A percentile compares a stretch with the other conserved stretches of the same genome.
phyloP scores from a whole-genome alignment of 2,888 invertebrate species.

The Volucella inanis region DNA sequence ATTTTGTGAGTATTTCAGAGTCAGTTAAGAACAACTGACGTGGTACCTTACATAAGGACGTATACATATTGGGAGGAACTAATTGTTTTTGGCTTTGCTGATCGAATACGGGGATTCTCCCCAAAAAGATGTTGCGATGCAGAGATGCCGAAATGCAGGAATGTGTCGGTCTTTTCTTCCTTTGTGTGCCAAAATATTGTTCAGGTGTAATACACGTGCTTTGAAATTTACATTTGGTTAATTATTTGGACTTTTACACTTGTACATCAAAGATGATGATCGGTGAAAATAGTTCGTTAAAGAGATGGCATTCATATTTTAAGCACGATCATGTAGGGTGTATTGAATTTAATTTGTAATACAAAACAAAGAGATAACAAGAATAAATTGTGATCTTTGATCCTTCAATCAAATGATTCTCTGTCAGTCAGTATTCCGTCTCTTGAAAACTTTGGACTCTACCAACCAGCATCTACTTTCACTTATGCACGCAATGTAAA shows the following conservation, averaged over 20 bases:
- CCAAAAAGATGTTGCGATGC: background rate
- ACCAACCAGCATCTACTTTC: too few relatives aligned
- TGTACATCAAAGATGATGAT: background rate
- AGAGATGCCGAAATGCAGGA: background rate
- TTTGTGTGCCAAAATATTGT: conserved; percentile 36
- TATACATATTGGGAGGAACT: conserved; percentile 12
- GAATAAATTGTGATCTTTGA: too few relatives aligned
- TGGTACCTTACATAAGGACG: conserved; percentile 4
- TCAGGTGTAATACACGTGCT: conserved; percentile 1
- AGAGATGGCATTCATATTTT: conserved; percentile 45
- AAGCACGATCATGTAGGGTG: too few relatives aligned
- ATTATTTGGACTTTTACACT: too few relatives aligned
- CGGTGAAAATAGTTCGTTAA: conserved; percentile 13
- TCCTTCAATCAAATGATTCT: too few relatives aligned
- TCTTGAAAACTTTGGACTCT: too few relatives aligned
- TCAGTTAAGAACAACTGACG: conserved; percentile 39
- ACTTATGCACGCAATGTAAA: too few relatives aligned
- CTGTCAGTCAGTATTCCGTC: too few relatives aligned
- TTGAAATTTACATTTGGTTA: conserved; percentile 36
- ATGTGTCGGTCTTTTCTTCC: conserved; percentile 13
- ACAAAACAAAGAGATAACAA: too few relatives aligned
- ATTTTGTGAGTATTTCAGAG: conserved; percentile 15
- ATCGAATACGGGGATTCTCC: conserved; percentile 14
- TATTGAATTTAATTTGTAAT: background rate
- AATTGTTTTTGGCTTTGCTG: conserved; percentile 30